A percentile compares a stretch with the other conserved stretches of the same genome.
These are phyloP conservation scores for Pristiophorus japonicus DNA, from an alignment of 2,113 vertebrate species.

Conservation along the genomic window DNA sequence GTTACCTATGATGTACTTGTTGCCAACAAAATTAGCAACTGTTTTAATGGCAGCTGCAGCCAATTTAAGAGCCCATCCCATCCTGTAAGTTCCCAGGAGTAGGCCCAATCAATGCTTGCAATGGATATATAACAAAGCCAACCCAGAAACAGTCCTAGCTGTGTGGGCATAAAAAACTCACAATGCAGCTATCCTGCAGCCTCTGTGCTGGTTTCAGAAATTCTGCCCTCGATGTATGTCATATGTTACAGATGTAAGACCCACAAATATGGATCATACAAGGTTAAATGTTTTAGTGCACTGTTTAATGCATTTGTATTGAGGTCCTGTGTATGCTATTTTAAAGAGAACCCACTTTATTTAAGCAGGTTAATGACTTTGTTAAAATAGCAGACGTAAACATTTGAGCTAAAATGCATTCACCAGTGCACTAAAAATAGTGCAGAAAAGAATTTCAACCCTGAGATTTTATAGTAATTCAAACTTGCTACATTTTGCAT, in stretches of 20 bases:
- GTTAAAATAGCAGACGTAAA: neutral
- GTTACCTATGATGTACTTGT: neutral
- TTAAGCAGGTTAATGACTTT: neutral
- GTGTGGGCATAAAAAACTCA: neutral
- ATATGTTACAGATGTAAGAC: neutral
- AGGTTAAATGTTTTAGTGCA: neutral
- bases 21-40: neutral
- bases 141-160: neutral
- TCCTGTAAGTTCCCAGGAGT: neutral
- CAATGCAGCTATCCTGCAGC: neutral
- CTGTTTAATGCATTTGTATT: neutral
- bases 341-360: neutral
- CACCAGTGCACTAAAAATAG: neutral
- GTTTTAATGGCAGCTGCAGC: neutral
- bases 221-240: neutral
- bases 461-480: neutral
- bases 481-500: neutral
- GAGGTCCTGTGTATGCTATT: neutral
- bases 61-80: neutral
- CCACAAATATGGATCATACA: neutral
- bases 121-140: neutral
- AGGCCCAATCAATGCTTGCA: neutral
- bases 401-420: neutral
- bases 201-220: neutral
- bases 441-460: neutral